Evolutionary conservation across 2,888 invertebrate genomes (phyloP), one percentile per base, ranked within the genome.

Genomic region (Clistopyga incitator): DNA sequence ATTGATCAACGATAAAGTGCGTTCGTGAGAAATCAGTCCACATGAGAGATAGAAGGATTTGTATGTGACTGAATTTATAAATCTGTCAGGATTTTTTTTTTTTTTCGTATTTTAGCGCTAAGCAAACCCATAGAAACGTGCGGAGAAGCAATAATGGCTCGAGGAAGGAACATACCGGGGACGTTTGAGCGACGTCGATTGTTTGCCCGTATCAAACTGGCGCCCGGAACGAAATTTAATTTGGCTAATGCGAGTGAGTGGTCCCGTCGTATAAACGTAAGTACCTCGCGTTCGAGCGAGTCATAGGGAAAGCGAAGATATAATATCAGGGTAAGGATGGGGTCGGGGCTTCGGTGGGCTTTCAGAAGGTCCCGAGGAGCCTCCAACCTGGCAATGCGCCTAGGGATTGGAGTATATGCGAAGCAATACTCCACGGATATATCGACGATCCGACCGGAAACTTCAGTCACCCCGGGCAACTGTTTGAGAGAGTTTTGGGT

Each of bases 201-300:
- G 64, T 75, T 75, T 75, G 74, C 34, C 23, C 50, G 64, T 50
- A 75, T 75, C 74, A 75, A 75, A 52, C 74, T 50, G 64, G 74
- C 25, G 67, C 67, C 25, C 47, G 47, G 38, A 42, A 38, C 65
- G 74, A 65, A 79, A 79, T 79, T 74, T 79, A 64, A 74, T 79
- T 79, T 65, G 45, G 79, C 74, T 79, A 79, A 79, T 79, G 79
- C 56, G 74, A 65, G 54, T 13, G n/a, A 56, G 68, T 34, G 38
- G 54, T 15, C 47, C 61, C 47, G 34, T 50, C 34, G 29, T 64
- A 38, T 50, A 50, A 34, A 52, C 64, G 47, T 56, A 25, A n/a
- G 74, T 45, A 50, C 18, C 3, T 23, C 2, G 38, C 45, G 61
- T 34, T 64, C 23, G 38, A 38, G 34, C 20, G 74, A 64, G 50